phyloP scores from a whole-genome alignment of 2,113 vertebrate genomes.

The Ifrita kowaldi region DNA sequence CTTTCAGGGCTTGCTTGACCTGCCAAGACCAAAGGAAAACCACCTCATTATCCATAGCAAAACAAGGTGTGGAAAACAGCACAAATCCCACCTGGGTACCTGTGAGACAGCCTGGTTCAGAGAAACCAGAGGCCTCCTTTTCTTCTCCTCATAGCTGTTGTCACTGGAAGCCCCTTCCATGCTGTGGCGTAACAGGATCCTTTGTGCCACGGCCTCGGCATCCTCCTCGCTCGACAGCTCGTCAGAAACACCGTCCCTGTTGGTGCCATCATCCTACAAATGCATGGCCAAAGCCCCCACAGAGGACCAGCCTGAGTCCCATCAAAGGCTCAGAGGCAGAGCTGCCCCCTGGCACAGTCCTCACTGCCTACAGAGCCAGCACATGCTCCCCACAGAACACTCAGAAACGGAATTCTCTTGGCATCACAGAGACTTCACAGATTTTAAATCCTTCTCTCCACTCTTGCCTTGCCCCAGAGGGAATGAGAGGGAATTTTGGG shows the following conservation, averaged over 20 bases:
- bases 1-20: slow-evolving; percentile 54
- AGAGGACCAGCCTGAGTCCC: background rate
- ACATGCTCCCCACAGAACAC: background rate
- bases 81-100: slow-evolving; percentile 20
- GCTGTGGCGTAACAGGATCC: slow-evolving; percentile 46
- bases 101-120: slow-evolving; percentile 63
- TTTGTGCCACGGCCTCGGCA: slow-evolving; percentile 36
- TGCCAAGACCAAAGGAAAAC: slow-evolving; percentile 12
- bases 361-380: background rate
- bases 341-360: background rate
- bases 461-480: background rate
- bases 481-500: background rate
- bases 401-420: background rate
- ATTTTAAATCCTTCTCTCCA: accelerated
- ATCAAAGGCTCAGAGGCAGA: background rate
- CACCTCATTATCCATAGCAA: background rate
- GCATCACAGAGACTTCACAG: background rate
- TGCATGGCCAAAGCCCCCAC: background rate
- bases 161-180: slow-evolving; percentile 69
- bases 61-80: background rate
- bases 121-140: slow-evolving; percentile 60
- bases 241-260: slow-evolving; percentile 77
- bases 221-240: slow-evolving; percentile 94
- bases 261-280: slow-evolving; percentile 68
- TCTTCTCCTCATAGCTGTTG: slow-evolving; percentile 72